Conservation (phyloP, 2,113 vertebrate genomes). For the Haemorhous mexicanus region DNA sequence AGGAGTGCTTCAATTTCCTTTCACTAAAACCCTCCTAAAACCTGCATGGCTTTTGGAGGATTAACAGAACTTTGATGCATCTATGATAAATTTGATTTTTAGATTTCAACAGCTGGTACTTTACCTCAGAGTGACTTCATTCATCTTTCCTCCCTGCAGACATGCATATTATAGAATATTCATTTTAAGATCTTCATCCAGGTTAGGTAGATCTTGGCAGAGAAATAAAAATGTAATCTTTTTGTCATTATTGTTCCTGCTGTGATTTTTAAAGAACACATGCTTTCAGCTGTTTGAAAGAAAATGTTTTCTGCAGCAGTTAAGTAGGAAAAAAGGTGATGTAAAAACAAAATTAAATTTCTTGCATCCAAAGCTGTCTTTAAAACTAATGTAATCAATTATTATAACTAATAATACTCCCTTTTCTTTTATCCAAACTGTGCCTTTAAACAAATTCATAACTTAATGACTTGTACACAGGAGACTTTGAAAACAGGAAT, state of each 20-base stretch:
- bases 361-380: neutral
- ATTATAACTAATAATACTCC: neutral
- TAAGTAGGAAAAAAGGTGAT: neutral
- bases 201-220: neutral
- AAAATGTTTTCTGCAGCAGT: neutral
- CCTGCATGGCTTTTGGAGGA: constrained; percentile 19
- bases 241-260: neutral
- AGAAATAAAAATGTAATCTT: neutral
- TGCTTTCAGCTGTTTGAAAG: neutral
- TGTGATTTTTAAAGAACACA: neutral
- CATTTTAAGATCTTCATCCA: constrained; percentile 21
- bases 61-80: constrained; percentile 43
- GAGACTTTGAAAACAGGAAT: neutral
- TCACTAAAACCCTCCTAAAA: constrained; percentile 40
- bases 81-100: constrained; percentile 44
- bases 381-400: neutral
- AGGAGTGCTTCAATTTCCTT: constrained; percentile 3
- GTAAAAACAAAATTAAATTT: neutral
- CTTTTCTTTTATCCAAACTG: neutral
- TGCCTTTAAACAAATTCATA: neutral
- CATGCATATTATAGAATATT: neutral
- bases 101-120: constrained; percentile 10
- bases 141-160: constrained; percentile 4
- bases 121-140: neutral
- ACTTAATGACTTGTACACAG: neutral